Evolutionary conservation across 2,888 invertebrate genomes (phyloP).

Genomic region (Tanytarsus gracilentus): DNA sequence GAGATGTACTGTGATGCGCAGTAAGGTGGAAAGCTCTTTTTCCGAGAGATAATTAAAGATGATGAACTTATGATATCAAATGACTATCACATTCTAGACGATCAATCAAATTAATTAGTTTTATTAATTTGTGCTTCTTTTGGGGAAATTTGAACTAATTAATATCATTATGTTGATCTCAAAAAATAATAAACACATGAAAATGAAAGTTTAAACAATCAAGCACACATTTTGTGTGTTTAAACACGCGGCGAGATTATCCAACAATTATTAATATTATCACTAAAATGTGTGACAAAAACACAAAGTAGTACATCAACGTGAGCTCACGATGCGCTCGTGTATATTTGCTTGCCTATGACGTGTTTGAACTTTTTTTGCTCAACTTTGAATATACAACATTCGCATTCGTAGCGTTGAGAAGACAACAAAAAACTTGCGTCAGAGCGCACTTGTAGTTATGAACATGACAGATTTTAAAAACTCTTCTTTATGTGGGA

Average conservation of each 20-base stretch:
- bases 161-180: too few species aligned
- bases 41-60: too few species aligned
- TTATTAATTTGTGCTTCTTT: too few species aligned
- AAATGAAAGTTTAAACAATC: not conserved
- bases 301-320: not conserved
- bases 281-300: not conserved
- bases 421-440: conserved; percentile 1
- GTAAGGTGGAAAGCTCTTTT: too few species aligned
- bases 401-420: too few species aligned
- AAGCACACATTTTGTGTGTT: not conserved
- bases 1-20: too few species aligned
- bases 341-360: not conserved
- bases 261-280: not conserved
- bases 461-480: not conserved
- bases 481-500: not conserved
- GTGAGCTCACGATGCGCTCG: conserved; percentile 1
- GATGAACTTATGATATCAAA: too few species aligned
- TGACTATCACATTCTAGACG: too few species aligned
- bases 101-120: too few species aligned
- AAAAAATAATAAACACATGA: too few species aligned
- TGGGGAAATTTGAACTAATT: too few species aligned
- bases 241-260: not conserved
- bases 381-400: too few species aligned
- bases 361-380: not conserved
- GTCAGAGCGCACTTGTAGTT: not conserved